phyloP scores from a whole-genome alignment of 2,113 vertebrate genomes.

The Pseudorasbora parva region DNA sequence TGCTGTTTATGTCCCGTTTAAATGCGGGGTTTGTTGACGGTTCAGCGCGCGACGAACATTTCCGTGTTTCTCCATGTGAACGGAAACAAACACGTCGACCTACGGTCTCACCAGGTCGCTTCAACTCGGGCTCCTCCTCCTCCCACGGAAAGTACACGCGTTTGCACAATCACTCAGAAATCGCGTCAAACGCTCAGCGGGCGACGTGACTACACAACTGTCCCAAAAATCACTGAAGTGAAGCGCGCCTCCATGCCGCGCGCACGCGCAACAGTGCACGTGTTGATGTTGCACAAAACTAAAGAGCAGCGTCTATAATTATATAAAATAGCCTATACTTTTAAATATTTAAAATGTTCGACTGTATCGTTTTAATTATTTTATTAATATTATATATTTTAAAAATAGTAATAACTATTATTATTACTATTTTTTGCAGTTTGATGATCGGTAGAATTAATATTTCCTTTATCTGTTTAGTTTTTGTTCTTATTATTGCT shows the following conservation, averaged over 20 bases:
- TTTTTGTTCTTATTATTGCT: too few relatives aligned
- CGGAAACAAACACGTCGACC: constrained; percentile 35
- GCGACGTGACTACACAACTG: background rate
- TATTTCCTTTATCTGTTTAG: too few relatives aligned
- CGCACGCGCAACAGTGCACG: background rate
- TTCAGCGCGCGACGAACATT: background rate
- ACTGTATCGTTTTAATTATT: too few relatives aligned
- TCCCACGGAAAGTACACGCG: background rate
- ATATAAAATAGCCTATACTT: too few relatives aligned
- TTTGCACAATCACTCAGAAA: too few relatives aligned
- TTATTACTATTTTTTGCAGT: too few relatives aligned
- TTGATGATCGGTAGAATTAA: too few relatives aligned
- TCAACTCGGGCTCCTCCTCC: too few relatives aligned
- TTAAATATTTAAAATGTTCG: too few relatives aligned
- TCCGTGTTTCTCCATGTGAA: constrained; percentile 11
- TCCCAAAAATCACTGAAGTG: background rate
- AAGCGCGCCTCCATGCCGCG: background rate
- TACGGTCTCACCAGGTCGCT: too few relatives aligned
- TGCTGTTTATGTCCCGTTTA: background rate
- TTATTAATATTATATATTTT: too few relatives aligned
- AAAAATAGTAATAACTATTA: too few relatives aligned
- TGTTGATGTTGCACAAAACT: background rate
- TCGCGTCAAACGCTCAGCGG: background rate
- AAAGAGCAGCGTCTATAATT: background rate
- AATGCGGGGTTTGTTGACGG: background rate